A percentile compares a stretch with the other conserved stretches of the same genome.
Evolutionary conservation across 2,113 vertebrate species (phyloP).

Genomic region (Mobula hypostoma): DNA sequence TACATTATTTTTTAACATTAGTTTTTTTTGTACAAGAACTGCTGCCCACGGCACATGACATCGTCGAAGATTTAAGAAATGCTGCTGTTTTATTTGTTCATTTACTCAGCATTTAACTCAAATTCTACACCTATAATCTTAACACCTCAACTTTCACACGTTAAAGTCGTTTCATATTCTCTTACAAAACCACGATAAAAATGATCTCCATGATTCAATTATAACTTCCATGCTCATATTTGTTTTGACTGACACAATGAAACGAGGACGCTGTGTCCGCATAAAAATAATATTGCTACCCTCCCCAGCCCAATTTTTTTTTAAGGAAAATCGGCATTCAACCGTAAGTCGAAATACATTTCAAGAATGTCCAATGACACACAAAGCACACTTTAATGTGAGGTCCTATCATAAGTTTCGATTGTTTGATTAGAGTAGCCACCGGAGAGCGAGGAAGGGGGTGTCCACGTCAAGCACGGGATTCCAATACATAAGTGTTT

Average conservation of each 20-base stretch:
- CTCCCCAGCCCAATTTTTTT: background rate
- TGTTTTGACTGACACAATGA: background rate
- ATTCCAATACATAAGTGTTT: conserved; percentile 4
- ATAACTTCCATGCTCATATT: background rate
- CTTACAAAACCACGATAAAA: background rate
- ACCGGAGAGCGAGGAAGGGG: too few species aligned
- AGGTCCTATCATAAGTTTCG: background rate
- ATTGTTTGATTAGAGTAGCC: background rate
- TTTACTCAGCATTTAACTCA: background rate
- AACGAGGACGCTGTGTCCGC: background rate
- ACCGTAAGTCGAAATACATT: background rate
- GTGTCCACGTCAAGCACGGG: background rate
- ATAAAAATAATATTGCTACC: background rate
- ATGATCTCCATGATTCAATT: background rate
- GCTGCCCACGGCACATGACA: background rate
- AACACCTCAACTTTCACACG: too few species aligned
- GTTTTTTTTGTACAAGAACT: background rate
- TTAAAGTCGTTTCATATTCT: too few species aligned
- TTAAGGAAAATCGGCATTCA: background rate
- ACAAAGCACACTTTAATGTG: background rate
- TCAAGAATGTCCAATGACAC: too few species aligned
- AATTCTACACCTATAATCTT: too few species aligned
- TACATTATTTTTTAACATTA: background rate
- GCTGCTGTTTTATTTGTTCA: background rate
- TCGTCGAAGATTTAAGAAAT: background rate